Conservation (phyloP, 1,140 invertebrate genomes). For the Archivesica marissinica region DNA sequence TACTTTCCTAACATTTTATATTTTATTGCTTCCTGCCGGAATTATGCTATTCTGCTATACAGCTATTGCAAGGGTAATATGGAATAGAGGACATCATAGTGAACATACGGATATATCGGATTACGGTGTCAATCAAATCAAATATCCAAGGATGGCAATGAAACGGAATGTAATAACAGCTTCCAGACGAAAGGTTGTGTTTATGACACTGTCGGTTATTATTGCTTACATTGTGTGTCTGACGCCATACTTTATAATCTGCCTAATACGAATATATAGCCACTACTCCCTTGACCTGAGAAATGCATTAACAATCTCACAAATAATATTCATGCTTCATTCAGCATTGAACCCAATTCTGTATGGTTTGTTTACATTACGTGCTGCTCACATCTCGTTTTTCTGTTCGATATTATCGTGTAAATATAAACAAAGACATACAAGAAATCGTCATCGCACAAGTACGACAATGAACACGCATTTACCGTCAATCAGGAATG, state of each 20-base stretch:
- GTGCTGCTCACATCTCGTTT: slow-evolving; percentile 67
- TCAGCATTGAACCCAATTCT: slow-evolving; percentile 84
- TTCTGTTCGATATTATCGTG: background rate
- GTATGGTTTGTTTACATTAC: slow-evolving; percentile 84
- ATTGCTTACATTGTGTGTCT: slow-evolving; percentile 84
- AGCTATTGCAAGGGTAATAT: slow-evolving; percentile 83
- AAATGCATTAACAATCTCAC: slow-evolving; percentile 76
- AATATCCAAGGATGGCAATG: slow-evolving; percentile 69
- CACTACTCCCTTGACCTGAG: slow-evolving; percentile 83
- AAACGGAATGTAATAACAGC: slow-evolving; percentile 74
- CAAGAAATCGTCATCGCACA: background rate
- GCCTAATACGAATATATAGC: slow-evolving; percentile 83
- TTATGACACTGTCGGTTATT: slow-evolving; percentile 84
- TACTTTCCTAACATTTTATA: slow-evolving; percentile 83
- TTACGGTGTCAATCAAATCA: slow-evolving; percentile 1
- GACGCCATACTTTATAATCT: slow-evolving; percentile 84
- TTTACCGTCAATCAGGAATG: background rate
- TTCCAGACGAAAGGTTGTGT: slow-evolving; percentile 80
- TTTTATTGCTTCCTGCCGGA: slow-evolving; percentile 83
- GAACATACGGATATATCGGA: background rate
- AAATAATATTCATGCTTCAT: slow-evolving; percentile 84
- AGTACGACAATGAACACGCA: background rate
- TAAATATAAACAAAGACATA: background rate
- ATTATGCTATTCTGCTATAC: slow-evolving; percentile 84
- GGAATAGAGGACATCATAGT: slow-evolving; percentile 71